Base-by-base conservation (phyloP, 2,113 vertebrate genomes). In the Rousettus leschenaultii region DNA sequence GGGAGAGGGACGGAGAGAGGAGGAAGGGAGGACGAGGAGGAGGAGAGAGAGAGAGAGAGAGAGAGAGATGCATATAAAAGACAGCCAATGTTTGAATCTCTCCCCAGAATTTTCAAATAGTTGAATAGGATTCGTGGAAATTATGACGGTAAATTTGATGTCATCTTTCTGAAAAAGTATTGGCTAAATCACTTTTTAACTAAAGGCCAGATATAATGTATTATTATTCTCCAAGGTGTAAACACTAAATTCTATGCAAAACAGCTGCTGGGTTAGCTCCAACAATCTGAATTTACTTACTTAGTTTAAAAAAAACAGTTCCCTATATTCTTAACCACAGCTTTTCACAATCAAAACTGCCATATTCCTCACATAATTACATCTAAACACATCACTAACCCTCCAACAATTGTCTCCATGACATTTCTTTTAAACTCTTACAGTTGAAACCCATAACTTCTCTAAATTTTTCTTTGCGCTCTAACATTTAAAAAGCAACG, bases 351-450 rank as follows among this genome's bases (percentile, higher is more conserved):
- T 95, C 35, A 74, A 71, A 84, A 77, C 86, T 89, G 75, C 74
- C 68, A 55, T 87, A 71, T 79, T 66, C 48, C 48, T 96, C 45
- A 68, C 61, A 79, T 59, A 94, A 74, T 94, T 94, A 55, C 57
- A 66, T 87, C 57, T 88, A 59, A 95, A 21, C 68, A 63, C 33
- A 55, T 92, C 21, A 16, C 14, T 94, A 91, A 40, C 26, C 61
- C 65, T 94, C 43, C 51, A 80, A 83, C 33, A 91, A 80, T 74
- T 77, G 75, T 85, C 40, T 80, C 75, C 74, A 89, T 85, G 83
- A 59, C 84, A 4, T 93, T 96, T 89, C 73, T 94, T 94, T 77
- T 63, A 88, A 90, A 95, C 88, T 94, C 75, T 90, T 95, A 66
- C 33, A 55, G 40, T 70, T 80, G 91, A 95, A 97, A 80, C 10